Evolutionary conservation across 2,797 vertebrate species (phyloP), one percentile per base, ranked within the genome.

Genomic region (Sphaeramia orbicularis): DNA sequence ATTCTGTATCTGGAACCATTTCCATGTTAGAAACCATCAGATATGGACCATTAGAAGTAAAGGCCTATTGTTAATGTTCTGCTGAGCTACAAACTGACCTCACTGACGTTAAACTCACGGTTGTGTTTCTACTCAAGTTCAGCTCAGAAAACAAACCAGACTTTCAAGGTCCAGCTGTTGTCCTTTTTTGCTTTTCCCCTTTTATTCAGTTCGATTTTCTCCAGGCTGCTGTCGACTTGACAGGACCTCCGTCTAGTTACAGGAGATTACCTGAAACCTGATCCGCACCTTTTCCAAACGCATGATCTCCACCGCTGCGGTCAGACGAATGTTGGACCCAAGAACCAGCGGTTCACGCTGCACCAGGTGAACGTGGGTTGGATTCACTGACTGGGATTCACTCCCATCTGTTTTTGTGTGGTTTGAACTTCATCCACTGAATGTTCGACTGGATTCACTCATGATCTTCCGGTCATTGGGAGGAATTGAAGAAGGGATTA

Each of bases 171-270:
- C 44, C 43, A 7, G 35, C 42, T 61, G 47, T 71, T 15, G 9
- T 21, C 41, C 41, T 32, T 43, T 36, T 58, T 56, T 37, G 49
- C 36, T n/a, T 15, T 27, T 50, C 59, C 13, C 10, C 27, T 5
- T 0, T n/a, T 45, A 73, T 57, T 40, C 36, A 30, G 18, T 24
- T 8, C 47, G 71, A 84, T 59, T 82, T 77, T 75, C 37, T 84
- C 80, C 80, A 84, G 78, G 79, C 76, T 44, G 65, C 77, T 70
- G 71, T 83, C 72, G 71, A 27, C 55, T 54, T 74, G 69, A 82
- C 72, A 71, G 63, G 66, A 63, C 40, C 36, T 18, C 52, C 45
- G 69, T 56, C 80, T 81, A 74, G 71, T 67, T 42, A 54, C 50
- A 37, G 4, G 4, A 78, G 66, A 64, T 78, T 60, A 61, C 6